Percentiles rank a stretch among this genome's conserved stretches.
Conservation (phyloP, 2,888 invertebrate genomes). For the Phragmatobia fuliginosa region DNA sequence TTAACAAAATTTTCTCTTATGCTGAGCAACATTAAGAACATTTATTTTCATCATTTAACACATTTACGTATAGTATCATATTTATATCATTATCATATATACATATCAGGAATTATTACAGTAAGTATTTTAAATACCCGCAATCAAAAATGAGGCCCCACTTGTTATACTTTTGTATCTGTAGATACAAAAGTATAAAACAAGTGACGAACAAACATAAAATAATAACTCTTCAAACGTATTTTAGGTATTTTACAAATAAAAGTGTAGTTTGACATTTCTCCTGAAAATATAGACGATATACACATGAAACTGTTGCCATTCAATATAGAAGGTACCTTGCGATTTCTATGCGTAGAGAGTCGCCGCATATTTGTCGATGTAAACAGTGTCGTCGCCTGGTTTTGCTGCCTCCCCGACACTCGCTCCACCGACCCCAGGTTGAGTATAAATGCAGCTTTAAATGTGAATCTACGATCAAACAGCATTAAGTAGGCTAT, state of each 20-base stretch:
- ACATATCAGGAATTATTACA: not conserved
- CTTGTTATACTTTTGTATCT: too few relatives aligned
- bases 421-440: constrained; percentile 76
- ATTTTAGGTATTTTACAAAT: not conserved
- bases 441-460: constrained; percentile 64
- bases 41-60: not conserved
- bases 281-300: not conserved
- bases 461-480: constrained; percentile 58
- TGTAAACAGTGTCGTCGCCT: constrained; percentile 74
- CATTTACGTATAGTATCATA: not conserved
- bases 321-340: constrained; percentile 59
- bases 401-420: constrained; percentile 67
- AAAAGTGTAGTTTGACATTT: not conserved
- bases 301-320: constrained; percentile 18
- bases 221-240: not conserved
- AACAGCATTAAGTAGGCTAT: not conserved
- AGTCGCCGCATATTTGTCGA: constrained; percentile 69
- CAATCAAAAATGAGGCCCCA: not conserved
- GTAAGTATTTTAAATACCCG: not conserved
- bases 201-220: not conserved
- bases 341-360: constrained; percentile 73
- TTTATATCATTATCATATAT: too few relatives aligned
- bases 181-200: too few relatives aligned
- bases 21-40: not conserved
- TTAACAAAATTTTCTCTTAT: not conserved